Percentiles rank a stretch among this genome's conserved stretches.
Evolutionary conservation across 1,140 invertebrate genomes (phyloP).

Genomic region (Saccostrea cuccullata): DNA sequence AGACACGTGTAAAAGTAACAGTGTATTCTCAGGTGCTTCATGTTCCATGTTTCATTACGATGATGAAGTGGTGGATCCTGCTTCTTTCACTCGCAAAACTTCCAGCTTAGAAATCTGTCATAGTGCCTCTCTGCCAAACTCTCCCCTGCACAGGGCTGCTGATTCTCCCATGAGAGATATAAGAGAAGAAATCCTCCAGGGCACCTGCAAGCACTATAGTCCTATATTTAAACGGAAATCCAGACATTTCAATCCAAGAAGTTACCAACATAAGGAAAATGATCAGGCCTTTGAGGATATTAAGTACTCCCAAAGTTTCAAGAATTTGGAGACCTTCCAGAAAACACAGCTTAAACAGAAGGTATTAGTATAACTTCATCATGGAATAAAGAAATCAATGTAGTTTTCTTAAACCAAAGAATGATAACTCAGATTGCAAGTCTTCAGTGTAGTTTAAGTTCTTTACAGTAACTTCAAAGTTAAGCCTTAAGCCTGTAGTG

Average conservation of each 20-base stretch:
- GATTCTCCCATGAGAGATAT: constrained; percentile 64
- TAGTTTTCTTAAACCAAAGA: not conserved
- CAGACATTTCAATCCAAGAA: constrained; percentile 76
- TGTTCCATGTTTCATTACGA: constrained; percentile 13
- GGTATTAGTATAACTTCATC: constrained; percentile 80
- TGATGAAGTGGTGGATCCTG: constrained; percentile 27
- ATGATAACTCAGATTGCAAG: not conserved
- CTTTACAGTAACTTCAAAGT: not conserved
- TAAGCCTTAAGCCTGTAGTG: no score
- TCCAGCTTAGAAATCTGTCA: constrained; percentile 65
- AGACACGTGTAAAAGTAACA: constrained; percentile 6
- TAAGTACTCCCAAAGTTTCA: constrained; percentile 86
- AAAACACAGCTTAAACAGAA: constrained; percentile 96
- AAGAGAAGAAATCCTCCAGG: constrained; percentile 67
- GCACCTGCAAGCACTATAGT: constrained; percentile 71
- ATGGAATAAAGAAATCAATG: no score
- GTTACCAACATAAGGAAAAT: constrained; percentile 94
- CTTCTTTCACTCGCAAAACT: constrained; percentile 38
- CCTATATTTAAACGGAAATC: constrained; percentile 70
- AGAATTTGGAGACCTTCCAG: constrained; percentile 95
- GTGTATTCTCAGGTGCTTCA: constrained; percentile 20
- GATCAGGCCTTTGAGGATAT: constrained; percentile 80
- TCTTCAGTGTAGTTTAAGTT: not conserved
- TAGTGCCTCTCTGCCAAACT: constrained; percentile 73
- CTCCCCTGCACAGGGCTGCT: constrained; percentile 66